These are phyloP conservation scores for Heterotis niloticus DNA, from an alignment of 2,113 vertebrate genomes.

Conservation along the genomic window DNA sequence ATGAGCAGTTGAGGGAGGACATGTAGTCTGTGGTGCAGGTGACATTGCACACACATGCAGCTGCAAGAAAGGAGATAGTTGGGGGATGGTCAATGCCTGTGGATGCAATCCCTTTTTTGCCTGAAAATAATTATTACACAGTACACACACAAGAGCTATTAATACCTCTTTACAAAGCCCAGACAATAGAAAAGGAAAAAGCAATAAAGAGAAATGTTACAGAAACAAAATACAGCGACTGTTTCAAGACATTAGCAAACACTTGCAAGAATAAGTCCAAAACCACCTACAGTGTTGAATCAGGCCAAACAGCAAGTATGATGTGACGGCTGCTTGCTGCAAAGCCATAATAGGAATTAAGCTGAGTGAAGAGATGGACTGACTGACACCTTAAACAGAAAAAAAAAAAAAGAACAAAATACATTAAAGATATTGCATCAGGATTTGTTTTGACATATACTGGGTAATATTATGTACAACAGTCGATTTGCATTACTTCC, in stretches of 20 bases:
- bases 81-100: neutral
- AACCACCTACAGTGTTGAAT: slow-evolving; percentile 38
- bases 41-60: slow-evolving; percentile 24
- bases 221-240: neutral
- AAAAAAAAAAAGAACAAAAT: too few species aligned
- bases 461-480: too few species aligned
- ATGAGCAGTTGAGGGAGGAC: slow-evolving; percentile 41
- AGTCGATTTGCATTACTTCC: too few species aligned
- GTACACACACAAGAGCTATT: neutral
- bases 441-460: too few species aligned
- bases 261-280: neutral
- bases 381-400: neutral
- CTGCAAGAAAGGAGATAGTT: slow-evolving; percentile 23
- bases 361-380: neutral
- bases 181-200: neutral
- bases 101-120: neutral
- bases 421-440: too few species aligned
- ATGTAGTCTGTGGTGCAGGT: slow-evolving; percentile 45
- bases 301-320: slow-evolving; percentile 28
- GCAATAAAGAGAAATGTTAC: neutral
- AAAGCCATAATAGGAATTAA: slow-evolving; percentile 20
- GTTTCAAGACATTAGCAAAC: neutral
- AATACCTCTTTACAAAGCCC: neutral
- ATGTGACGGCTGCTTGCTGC: slow-evolving; percentile 5
- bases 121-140: neutral